A percentile compares a stretch with the other conserved stretches of the same genome.
phyloP scores from a whole-genome alignment of 2,888 invertebrate genomes.

The Drosophila bunnanda region DNA sequence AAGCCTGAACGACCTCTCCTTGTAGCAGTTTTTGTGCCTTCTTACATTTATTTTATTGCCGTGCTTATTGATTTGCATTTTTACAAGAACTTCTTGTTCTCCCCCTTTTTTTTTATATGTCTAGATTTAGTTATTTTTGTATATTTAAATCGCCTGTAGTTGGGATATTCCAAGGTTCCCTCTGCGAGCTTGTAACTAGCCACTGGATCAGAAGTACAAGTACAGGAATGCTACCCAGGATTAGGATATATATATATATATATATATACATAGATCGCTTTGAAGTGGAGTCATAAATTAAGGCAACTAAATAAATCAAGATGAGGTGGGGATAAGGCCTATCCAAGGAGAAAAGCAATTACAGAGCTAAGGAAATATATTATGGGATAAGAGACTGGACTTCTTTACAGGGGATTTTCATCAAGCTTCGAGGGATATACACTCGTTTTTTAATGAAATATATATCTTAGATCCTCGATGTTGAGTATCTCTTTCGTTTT shows the following conservation, averaged over 20 bases:
- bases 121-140: conserved; percentile 70
- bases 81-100: conserved; percentile 65
- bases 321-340: conserved; percentile 30
- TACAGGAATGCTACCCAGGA: conserved; percentile 37
- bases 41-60: conserved; percentile 77
- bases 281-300: conserved; percentile 40
- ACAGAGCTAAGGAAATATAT: conserved; percentile 3
- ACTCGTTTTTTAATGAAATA: too few species aligned
- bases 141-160: conserved; percentile 70
- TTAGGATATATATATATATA: conserved; percentile 24
- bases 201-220: conserved; percentile 40
- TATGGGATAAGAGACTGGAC: conserved; percentile 12
- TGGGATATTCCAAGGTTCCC: conserved; percentile 29
- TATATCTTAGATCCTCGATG: background rate
- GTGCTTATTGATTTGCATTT: conserved; percentile 79
- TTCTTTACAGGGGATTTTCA: conserved; percentile 4
- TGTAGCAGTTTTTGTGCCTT: conserved; percentile 62
- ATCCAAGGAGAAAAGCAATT: conserved; percentile 10
- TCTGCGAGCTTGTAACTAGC: conserved; percentile 15
- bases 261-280: conserved; percentile 14
- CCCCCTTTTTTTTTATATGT: conserved; percentile 51
- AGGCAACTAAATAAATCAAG: conserved; percentile 39
- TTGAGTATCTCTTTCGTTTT: too few species aligned
- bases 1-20: conserved; percentile 29
- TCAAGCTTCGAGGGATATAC: background rate